Conservation (phyloP, 2,113 vertebrate species). For the Dasyurus viverrinus region DNA sequence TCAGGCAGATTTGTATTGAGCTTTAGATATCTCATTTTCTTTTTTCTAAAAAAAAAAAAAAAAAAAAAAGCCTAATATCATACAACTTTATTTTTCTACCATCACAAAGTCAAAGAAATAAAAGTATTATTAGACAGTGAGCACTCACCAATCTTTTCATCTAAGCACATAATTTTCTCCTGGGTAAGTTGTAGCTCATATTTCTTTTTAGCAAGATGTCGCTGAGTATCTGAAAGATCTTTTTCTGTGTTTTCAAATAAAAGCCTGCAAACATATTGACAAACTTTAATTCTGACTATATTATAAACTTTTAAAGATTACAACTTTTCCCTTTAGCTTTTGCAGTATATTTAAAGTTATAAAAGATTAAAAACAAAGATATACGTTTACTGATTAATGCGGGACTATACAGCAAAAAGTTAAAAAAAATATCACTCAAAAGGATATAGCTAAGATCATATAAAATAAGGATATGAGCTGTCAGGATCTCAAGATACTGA, state of each 20-base stretch:
- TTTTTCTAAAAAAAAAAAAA: not conserved
- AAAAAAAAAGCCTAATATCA: not conserved
- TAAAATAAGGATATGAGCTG: not conserved
- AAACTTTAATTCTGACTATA: conserved; percentile 73
- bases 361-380: conserved; percentile 32
- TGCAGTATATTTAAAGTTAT: conserved; percentile 63
- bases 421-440: no score
- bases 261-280: conserved; percentile 82
- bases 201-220: conserved; percentile 84
- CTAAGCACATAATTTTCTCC: conserved; percentile 85
- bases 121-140: conserved; percentile 40
- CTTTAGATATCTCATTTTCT: not conserved
- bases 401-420: no score
- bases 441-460: not conserved
- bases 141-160: conserved; percentile 86
- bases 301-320: not conserved
- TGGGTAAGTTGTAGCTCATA: conserved; percentile 85
- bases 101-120: conserved; percentile 37
- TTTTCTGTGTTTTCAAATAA: conserved; percentile 86
- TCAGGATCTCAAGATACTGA: not conserved
- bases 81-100: not conserved
- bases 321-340: conserved; percentile 17
- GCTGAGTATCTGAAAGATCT: conserved; percentile 84
- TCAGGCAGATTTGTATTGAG: not conserved
- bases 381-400: not conserved